phyloP scores from a whole-genome alignment of 2,113 vertebrate species.

The Anas platyrhynchos region DNA sequence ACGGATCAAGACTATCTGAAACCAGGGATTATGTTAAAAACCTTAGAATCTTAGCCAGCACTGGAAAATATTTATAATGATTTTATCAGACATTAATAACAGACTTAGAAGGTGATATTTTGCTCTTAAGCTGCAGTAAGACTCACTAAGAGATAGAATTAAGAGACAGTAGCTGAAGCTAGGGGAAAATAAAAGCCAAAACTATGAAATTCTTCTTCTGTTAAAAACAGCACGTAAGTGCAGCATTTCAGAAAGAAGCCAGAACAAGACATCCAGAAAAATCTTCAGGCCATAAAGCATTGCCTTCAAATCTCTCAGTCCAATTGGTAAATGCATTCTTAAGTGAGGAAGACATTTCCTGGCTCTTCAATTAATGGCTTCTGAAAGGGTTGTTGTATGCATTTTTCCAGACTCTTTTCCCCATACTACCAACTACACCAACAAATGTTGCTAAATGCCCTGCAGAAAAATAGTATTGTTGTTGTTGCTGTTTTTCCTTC shows the following conservation, averaged over 20 bases:
- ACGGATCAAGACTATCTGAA: not conserved
- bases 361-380: not conserved
- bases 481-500: not conserved
- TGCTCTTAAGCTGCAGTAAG: not conserved
- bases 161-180: not conserved
- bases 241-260: not conserved
- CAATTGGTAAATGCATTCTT: not conserved
- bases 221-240: not conserved
- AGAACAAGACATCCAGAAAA: not conserved
- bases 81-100: not conserved
- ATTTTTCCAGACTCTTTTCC: not conserved
- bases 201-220: not conserved
- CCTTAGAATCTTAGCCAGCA: not conserved
- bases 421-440: rapidly evolving
- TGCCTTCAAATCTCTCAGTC: not conserved
- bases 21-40: not conserved
- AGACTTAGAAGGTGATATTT: not conserved
- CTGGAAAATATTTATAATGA: not conserved
- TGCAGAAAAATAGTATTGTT: not conserved
- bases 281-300: not conserved
- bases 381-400: not conserved
- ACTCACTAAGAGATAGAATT: not conserved
- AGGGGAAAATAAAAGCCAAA: not conserved
- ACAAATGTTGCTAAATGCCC: not conserved
- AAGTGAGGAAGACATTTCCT: not conserved